A percentile compares a stretch with the other conserved stretches of the same genome.
Conservation (phyloP, 2,113 vertebrate species). For the Orycteropus afer region DNA sequence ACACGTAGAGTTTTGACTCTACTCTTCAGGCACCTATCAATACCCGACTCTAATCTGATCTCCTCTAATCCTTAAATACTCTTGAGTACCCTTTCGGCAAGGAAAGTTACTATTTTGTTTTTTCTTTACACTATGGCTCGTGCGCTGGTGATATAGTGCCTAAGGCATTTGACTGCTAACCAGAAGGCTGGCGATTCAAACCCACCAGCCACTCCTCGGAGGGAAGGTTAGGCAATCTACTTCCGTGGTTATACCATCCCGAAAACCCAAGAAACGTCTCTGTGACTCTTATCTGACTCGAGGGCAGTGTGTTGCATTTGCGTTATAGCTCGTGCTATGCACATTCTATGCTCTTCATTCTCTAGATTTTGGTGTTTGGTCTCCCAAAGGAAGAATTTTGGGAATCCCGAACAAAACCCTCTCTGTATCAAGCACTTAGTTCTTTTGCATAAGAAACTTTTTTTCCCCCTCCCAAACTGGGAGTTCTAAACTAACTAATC, state of each 20-base stretch:
- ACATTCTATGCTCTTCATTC: background rate
- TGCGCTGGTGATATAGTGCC: too few relatives aligned
- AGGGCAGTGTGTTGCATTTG: too few relatives aligned
- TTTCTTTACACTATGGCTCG: background rate
- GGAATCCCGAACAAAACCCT: background rate
- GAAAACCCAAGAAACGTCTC: too few relatives aligned
- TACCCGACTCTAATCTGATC: background rate
- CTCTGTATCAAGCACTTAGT: background rate
- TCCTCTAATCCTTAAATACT: background rate
- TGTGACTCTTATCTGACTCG: too few relatives aligned
- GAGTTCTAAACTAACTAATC: background rate
- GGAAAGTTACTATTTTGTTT: background rate
- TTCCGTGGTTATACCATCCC: too few relatives aligned
- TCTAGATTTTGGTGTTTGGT: background rate
- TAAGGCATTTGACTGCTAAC: too few relatives aligned
- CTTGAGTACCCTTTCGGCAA: background rate
- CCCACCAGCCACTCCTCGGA: too few relatives aligned
- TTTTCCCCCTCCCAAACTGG: background rate
- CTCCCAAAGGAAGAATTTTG: background rate
- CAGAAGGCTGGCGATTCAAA: too few relatives aligned
- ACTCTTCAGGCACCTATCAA: background rate
- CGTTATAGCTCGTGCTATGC: background rate
- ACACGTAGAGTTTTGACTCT: background rate
- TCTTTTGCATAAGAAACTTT: background rate
- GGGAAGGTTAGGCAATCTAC: too few relatives aligned